Evolutionary conservation across 2,888 invertebrate genomes (phyloP).

Genomic region (Dorcus parallelipipedus): DNA sequence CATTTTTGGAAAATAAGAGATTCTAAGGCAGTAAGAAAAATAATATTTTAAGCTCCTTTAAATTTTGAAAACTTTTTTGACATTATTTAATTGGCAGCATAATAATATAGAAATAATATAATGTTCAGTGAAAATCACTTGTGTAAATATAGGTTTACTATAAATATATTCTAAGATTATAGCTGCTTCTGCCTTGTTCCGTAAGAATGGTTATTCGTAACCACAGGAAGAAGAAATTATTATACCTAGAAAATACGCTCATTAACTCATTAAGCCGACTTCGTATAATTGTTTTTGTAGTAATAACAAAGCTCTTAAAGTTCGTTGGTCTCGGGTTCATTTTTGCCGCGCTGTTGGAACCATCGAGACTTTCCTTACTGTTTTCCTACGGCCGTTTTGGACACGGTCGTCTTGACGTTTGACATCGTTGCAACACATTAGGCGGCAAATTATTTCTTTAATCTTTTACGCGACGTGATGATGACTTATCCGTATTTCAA

Average conservation of each 20-base stretch:
- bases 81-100: no score
- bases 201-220: constrained; percentile 30
- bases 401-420: not conserved
- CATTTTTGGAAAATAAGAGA: no score
- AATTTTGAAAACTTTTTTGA: no score
- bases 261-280: constrained; percentile 38
- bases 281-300: constrained; percentile 35
- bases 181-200: constrained; percentile 22
- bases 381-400: not conserved
- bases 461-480: not conserved
- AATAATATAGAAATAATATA: no score
- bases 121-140: no score
- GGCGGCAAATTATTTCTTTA: not conserved
- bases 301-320: constrained; percentile 35
- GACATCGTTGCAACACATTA: not conserved
- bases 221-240: constrained; percentile 37
- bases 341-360: not conserved
- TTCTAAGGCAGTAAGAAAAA: no score
- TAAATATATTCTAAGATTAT: no score
- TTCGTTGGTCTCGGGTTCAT: constrained; percentile 28
- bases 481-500: no score
- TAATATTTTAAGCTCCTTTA: no score
- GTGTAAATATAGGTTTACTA: no score
- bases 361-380: not conserved
- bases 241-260: constrained; percentile 36